A percentile compares a stretch with the other conserved stretches of the same genome.
phyloP scores from a whole-genome alignment of 1,140 invertebrate genomes.

The Agrilus planipennis region DNA sequence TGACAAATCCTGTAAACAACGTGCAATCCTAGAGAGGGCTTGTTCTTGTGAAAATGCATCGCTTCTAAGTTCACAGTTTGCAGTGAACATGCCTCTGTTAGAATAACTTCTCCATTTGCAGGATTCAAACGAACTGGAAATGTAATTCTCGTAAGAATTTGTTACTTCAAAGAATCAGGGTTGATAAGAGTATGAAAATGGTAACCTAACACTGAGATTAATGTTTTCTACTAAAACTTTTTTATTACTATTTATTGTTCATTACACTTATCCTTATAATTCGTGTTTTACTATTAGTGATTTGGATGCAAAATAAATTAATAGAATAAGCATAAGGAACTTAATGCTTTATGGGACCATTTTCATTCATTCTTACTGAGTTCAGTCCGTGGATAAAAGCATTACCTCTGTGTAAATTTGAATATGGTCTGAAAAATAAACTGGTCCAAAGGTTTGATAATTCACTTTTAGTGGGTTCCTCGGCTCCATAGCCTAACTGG shows the following conservation, averaged over 20 bases:
- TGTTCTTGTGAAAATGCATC: constrained; percentile 29
- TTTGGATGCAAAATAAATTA: too few relatives aligned
- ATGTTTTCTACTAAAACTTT: too few relatives aligned
- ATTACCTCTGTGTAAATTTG: constrained; percentile 36
- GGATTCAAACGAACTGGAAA: constrained; percentile 9
- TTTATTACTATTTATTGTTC: too few relatives aligned
- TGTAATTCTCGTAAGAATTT: constrained; percentile 33
- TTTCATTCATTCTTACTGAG: too few relatives aligned
- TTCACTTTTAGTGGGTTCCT: constrained; percentile 34
- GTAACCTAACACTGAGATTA: too few relatives aligned
- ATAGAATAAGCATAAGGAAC: background rate
- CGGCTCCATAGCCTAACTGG: constrained; percentile 35
- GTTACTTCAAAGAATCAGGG: too few relatives aligned
- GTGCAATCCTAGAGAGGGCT: constrained; percentile 26
- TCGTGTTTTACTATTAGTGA: too few relatives aligned
- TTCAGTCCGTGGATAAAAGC: background rate
- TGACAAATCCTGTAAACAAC: constrained; percentile 34
- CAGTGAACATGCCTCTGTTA: constrained; percentile 32
- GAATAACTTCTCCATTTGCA: constrained; percentile 27
- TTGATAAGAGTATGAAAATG: constrained; percentile 23
- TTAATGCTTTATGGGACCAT: too few relatives aligned
- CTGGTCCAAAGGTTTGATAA: constrained; percentile 34
- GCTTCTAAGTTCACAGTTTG: constrained; percentile 31
- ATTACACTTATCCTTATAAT: too few relatives aligned
- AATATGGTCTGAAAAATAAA: constrained; percentile 34